Evolutionary conservation across 2,888 invertebrate species (phyloP), one percentile per base, ranked within the genome.

Genomic region (Pandemis heparana): DNA sequence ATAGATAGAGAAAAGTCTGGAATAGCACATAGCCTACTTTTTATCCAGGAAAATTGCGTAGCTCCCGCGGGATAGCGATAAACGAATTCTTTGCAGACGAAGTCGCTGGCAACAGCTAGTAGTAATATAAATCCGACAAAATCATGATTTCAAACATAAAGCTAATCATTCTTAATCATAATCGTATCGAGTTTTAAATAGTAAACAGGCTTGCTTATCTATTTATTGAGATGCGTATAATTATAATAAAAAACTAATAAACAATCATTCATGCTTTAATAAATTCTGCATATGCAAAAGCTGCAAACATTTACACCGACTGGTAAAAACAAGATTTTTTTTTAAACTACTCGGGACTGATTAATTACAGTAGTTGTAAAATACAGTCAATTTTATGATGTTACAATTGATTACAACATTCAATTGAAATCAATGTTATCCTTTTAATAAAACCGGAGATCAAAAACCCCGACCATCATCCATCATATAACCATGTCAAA

Each of bases 401-500:
- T 64, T 59, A 59, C 53, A n/a, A 59, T 23, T 56, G 56, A 70
- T 70, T 56, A 9, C 16, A 46, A 56, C 16, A 64, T 63, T 46
- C 64, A 59, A 64, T 71, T 38, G 48, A 59, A 48, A 16, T 66
- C 53, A 43, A 53, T 32, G 16, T 12, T 59, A n/a, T 60, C 4
- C 48, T 61, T 71, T 61, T 53, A 71, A 66, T 32, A 41, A 67
- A 61, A 51, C 32, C n/a, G 23, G 23, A 61, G 68, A 69, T 69
- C 68, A 69, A 73, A 73, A 48, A 68, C 46, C 59, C 73, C 68
- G 73, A 69, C 69, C 65, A 65, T 43, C 69, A 74, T 70, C 69
- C 74, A 70, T 74, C 73, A 74, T 74, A 60, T 60, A 70, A 43
- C 60, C 74, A 70, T 74, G 70, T 74, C 74, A 74, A 73, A 73